These are phyloP conservation scores for Phocides pigmalion DNA, from an alignment of 1,140 invertebrate species.

Conservation along the genomic window DNA sequence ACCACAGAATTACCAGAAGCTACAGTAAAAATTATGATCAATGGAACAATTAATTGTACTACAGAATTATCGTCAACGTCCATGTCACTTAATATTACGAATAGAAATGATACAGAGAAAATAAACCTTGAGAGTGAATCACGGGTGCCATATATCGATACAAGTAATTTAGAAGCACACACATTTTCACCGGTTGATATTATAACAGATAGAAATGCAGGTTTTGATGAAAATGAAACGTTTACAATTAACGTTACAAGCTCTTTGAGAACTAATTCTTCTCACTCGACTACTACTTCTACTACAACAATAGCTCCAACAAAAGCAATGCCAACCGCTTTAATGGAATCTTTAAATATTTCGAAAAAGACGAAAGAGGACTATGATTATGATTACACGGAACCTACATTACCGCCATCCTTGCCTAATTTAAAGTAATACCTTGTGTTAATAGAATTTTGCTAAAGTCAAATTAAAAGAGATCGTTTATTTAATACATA, in stretches of 20 bases:
- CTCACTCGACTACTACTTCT: constrained; percentile 40
- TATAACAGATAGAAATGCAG: constrained; percentile 67
- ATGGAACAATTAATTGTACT: constrained; percentile 76
- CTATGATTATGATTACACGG: constrained; percentile 88
- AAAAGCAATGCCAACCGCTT: constrained; percentile 54
- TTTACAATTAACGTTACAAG: constrained; percentile 76
- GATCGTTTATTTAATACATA: no score
- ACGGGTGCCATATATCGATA: constrained; percentile 54
- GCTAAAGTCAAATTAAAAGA: no score
- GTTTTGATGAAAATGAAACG: constrained; percentile 65
- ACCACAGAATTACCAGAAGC: constrained; percentile 62
- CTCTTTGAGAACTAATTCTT: constrained; percentile 63
- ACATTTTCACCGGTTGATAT: constrained; percentile 67
- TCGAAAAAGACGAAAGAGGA: constrained; percentile 83
- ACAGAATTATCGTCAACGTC: constrained; percentile 70
- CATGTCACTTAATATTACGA: constrained; percentile 53
- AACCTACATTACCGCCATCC: constrained; percentile 89
- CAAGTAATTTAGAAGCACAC: constrained; percentile 53
- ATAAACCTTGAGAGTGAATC: constrained; percentile 54
- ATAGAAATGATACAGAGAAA: constrained; percentile 51
- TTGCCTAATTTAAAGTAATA: constrained; percentile 88
- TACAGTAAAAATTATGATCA: constrained; percentile 67
- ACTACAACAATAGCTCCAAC: constrained; percentile 43
- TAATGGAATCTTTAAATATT: constrained; percentile 69
- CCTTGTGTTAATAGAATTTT: constrained; percentile 4